Conservation (phyloP, 2,797 vertebrate species). For the Lutjanus campechanus region DNA sequence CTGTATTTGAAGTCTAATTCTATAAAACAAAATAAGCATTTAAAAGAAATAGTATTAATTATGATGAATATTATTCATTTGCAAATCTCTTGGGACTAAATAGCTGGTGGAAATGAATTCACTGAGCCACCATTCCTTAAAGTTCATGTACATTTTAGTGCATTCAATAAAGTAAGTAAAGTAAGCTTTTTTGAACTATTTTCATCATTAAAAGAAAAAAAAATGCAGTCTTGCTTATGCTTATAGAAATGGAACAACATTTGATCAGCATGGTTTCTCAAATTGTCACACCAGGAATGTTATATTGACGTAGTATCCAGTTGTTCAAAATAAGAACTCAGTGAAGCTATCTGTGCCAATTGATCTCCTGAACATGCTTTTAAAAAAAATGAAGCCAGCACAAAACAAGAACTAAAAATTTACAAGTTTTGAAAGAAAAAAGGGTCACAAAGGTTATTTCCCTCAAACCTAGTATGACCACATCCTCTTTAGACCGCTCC, state of each 20-base stretch:
- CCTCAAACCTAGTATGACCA: neutral
- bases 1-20: neutral
- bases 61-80: neutral
- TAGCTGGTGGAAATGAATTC: neutral
- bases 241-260: neutral
- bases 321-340: constrained; percentile 27
- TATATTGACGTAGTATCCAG: neutral
- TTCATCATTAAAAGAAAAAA: neutral
- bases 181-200: neutral
- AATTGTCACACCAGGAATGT: neutral
- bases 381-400: neutral
- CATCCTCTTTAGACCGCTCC: neutral
- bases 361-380: constrained; percentile 1
- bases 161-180: neutral
- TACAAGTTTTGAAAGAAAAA: neutral
- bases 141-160: neutral
- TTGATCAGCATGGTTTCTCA: constrained; percentile 13
- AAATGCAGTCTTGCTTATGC: neutral
- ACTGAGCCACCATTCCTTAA: neutral
- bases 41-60: neutral
- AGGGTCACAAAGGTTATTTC: neutral
- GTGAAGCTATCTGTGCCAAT: constrained; percentile 12
- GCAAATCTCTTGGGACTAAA: neutral
- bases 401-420: neutral
- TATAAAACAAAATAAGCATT: neutral